Evolutionary conservation across 2,888 invertebrate species (phyloP), one percentile per base, ranked within the genome.

Genomic region (Pseudococcus viburni): DNA sequence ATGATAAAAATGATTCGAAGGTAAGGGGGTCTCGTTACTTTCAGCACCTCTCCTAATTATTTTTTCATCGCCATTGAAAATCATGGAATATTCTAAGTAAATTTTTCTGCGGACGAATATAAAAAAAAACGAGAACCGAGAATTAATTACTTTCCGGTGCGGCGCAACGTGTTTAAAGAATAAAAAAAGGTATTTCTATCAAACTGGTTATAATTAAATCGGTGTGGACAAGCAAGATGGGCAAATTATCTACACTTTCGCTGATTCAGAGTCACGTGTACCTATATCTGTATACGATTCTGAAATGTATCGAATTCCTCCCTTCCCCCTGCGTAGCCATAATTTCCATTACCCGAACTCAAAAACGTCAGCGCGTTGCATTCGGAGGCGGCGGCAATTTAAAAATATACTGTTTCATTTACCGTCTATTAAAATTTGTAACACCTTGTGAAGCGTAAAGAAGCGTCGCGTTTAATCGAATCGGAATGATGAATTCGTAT

Each of bases 401-500:
- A 83, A 83, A 42, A 83, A 83, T 83, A 83, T 83, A 46, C 80
- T n/a, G 46, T 83, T 83, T 83, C 80, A 83, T 83, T 83, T 83
- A 83, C 80, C 80, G 26, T 46, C 80, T 46, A 83, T 83, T 83
- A 83, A 83, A 83, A 83, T 83, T 83, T 46, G 42, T 42, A 83
- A 83, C 80, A 83, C 80, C 80, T 83, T 83, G 42, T 46, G 80
- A 46, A 83, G 80, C 80, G 80, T 83, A 83, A 83, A 83, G 80
- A 83, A 83, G 80, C 80, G 80, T 83, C 80, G 46, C 80, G 46
- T 73, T 73, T 73, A 73, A 73, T 83, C 80, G 80, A 83, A 83
- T 83, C 19, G 46, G 26, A 83, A 83, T 83, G 46, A 83, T 83
- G 80, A 83, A 83, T 83, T 83, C 39, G 15, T 64, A 64, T 64